These are phyloP conservation scores for Aromia moschata DNA, from an alignment of 2,888 invertebrate genomes.

Conservation along the genomic window DNA sequence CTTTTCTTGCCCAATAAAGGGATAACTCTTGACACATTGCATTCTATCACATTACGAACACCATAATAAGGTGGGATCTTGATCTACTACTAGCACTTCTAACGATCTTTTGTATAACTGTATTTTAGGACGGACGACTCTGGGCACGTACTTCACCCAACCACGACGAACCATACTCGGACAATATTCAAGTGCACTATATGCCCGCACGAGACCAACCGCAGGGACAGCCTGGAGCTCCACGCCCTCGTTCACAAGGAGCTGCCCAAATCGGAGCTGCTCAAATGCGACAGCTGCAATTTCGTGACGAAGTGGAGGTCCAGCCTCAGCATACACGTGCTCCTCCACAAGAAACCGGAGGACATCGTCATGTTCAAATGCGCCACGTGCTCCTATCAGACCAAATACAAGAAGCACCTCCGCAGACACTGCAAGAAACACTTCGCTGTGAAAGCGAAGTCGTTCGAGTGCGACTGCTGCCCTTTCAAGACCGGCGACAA, in stretches of 20 bases:
- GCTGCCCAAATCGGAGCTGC: neutral
- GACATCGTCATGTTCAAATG: slow-evolving; percentile 18
- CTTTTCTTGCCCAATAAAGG: no score
- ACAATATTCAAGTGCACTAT: no score
- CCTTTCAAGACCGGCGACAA: neutral
- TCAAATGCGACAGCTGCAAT: slow-evolving; percentile 20
- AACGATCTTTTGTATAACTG: no score
- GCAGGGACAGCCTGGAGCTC: slow-evolving; percentile 9
- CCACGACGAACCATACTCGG: no score
- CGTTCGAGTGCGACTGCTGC: slow-evolving; percentile 13
- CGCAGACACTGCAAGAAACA: slow-evolving; percentile 14
- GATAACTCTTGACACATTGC: no score
- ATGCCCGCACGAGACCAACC: slow-evolving; percentile 19
- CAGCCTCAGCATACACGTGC: slow-evolving; percentile 12
- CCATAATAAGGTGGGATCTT: no score
- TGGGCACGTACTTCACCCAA: no score
- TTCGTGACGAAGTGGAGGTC: slow-evolving; percentile 21
- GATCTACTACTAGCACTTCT: no score
- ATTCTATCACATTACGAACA: no score
- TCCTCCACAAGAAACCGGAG: slow-evolving; percentile 12
- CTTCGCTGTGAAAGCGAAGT: neutral
- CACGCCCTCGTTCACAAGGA: slow-evolving; percentile 15
- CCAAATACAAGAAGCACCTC: slow-evolving; percentile 23
- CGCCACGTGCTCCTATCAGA: slow-evolving; percentile 12
- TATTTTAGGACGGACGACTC: no score